Evolutionary conservation across 1,140 invertebrate genomes (phyloP).

Genomic region (Pseudoatta argentina): DNA sequence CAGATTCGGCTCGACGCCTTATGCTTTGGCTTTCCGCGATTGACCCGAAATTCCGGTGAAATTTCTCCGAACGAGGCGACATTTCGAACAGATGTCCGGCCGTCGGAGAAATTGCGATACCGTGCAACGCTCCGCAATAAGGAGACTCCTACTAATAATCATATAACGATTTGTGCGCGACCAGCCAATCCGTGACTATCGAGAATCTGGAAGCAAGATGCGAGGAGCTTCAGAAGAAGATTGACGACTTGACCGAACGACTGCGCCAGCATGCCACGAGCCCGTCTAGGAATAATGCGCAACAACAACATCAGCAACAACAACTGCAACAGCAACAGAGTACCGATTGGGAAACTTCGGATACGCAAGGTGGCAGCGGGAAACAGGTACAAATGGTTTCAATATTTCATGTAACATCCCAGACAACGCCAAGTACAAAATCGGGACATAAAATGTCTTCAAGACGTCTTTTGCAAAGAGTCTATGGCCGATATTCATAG

Average conservation of each 20-base stretch:
- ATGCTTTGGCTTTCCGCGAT: not conserved
- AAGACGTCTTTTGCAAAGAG: too few relatives aligned
- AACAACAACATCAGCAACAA: constrained; percentile 64
- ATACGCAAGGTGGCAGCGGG: constrained; percentile 82
- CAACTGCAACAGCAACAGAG: constrained; percentile 65
- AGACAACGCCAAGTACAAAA: not conserved
- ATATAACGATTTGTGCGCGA: constrained; percentile 39
- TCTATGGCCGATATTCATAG: too few relatives aligned
- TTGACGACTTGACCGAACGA: constrained; percentile 90
- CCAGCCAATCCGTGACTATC: constrained; percentile 90
- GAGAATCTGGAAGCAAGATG: constrained; percentile 92
- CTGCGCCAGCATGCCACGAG: constrained; percentile 76
- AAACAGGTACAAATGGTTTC: constrained; percentile 73
- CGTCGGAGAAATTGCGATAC: constrained; percentile 1
- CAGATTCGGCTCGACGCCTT: not conserved
- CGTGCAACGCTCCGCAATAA: constrained; percentile 6
- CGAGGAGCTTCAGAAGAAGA: constrained; percentile 92
- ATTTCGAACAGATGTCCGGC: constrained; percentile 32
- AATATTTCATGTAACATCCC: not conserved
- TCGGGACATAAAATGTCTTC: too few relatives aligned
- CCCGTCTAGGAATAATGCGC: constrained; percentile 64
- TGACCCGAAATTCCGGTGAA: constrained; percentile 34
- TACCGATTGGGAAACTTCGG: constrained; percentile 70
- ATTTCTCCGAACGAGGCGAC: constrained; percentile 13
- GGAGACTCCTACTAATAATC: constrained; percentile 41